A percentile compares a stretch with the other conserved stretches of the same genome.
Evolutionary conservation across 2,113 vertebrate genomes (phyloP).

Genomic region (Oreochromis aureus): DNA sequence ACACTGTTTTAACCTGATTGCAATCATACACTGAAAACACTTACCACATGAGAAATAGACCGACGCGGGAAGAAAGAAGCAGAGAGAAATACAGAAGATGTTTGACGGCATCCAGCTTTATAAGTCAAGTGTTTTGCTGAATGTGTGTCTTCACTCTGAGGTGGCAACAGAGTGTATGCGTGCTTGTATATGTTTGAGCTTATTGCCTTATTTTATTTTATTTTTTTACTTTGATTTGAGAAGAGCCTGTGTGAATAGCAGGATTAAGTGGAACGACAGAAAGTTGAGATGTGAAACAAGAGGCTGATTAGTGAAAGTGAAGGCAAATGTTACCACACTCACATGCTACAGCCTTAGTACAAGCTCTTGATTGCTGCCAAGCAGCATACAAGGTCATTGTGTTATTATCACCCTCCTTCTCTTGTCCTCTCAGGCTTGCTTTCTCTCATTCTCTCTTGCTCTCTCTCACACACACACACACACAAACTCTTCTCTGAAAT

Average conservation of each 20-base stretch:
- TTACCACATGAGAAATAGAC: neutral
- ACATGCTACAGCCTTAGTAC: neutral
- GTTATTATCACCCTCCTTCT: slow-evolving; percentile 33
- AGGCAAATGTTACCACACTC: slow-evolving; percentile 21
- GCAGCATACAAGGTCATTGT: slow-evolving; percentile 45
- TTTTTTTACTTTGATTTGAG: neutral
- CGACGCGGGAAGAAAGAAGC: neutral
- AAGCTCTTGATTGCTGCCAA: slow-evolving; percentile 33
- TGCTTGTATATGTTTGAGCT: neutral
- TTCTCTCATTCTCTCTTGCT: neutral
- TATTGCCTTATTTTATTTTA: neutral
- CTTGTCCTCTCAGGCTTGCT: slow-evolving; percentile 9
- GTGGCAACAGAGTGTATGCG: neutral
- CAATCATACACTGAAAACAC: slow-evolving; percentile 30
- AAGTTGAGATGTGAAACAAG: slow-evolving; percentile 2
- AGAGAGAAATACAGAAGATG: neutral
- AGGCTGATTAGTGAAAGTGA: slow-evolving; percentile 34
- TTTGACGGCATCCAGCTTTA: neutral
- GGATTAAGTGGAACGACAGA: neutral
- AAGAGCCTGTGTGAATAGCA: neutral
- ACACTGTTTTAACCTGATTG: slow-evolving; percentile 37
- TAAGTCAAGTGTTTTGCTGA: neutral
- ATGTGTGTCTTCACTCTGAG: neutral
- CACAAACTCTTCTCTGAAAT: neutral
- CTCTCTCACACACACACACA: neutral